A percentile compares a stretch with the other conserved stretches of the same genome.
These are phyloP conservation scores for Arge pagana DNA, from an alignment of 2,888 invertebrate genomes.

Conservation along the genomic window DNA sequence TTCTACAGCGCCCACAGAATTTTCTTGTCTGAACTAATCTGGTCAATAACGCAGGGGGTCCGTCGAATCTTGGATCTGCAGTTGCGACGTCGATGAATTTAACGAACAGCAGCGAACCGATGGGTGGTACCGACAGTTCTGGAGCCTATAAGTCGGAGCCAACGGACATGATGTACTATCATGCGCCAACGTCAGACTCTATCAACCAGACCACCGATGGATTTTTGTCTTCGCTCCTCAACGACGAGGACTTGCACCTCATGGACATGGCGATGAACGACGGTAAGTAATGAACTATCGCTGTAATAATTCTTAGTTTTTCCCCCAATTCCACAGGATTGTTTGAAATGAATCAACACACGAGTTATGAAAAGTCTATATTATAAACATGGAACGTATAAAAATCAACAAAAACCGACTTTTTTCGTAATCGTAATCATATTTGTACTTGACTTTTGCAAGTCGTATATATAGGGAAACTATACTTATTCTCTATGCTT, in stretches of 20 bases:
- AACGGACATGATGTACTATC: slow-evolving; percentile 81
- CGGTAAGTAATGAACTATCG: too few relatives aligned
- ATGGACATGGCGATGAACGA: slow-evolving; percentile 93
- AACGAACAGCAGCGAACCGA: slow-evolving; percentile 74
- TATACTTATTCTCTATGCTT: too few relatives aligned
- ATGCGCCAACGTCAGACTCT: slow-evolving; percentile 62
- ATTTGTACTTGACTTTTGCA: too few relatives aligned
- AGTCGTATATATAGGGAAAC: too few relatives aligned
- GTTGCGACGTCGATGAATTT: slow-evolving; percentile 80
- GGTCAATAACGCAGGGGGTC: slow-evolving; percentile 50
- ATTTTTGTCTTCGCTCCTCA: slow-evolving; percentile 84
- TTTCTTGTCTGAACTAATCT: slow-evolving; percentile 44
- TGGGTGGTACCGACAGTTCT: slow-evolving; percentile 62
- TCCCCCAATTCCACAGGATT: too few relatives aligned
- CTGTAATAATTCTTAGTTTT: too few relatives aligned
- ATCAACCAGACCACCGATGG: slow-evolving; percentile 80
- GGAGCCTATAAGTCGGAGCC: slow-evolving; percentile 72
- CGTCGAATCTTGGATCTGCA: slow-evolving; percentile 72
- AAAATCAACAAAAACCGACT: too few relatives aligned
- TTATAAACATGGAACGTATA: too few relatives aligned
- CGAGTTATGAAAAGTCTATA: too few relatives aligned
- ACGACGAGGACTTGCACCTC: slow-evolving; percentile 86
- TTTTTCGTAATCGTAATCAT: too few relatives aligned
- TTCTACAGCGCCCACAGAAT: slow-evolving; percentile 25
- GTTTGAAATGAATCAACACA: too few relatives aligned